A percentile compares a stretch with the other conserved stretches of the same genome.
Conservation (phyloP, 2,888 invertebrate species). For the Strigamia maritima region DNA sequence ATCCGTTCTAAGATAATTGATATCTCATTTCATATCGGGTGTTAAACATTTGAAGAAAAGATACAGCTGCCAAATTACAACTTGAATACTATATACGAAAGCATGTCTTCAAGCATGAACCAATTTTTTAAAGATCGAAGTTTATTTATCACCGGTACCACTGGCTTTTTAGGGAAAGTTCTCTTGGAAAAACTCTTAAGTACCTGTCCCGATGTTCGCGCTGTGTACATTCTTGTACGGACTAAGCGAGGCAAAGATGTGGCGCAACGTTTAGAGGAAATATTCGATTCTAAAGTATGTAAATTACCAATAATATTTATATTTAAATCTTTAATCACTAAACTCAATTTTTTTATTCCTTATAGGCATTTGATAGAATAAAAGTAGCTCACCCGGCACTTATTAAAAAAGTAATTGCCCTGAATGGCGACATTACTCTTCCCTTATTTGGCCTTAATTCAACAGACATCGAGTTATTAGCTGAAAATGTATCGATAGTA, state of each 20-base stretch:
- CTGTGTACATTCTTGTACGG: neutral
- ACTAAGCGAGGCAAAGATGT: neutral
- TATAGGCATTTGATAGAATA: neutral
- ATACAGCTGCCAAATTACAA: too few species aligned
- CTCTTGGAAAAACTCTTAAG: neutral
- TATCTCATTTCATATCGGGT: too few species aligned
- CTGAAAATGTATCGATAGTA: neutral
- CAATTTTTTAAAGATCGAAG: neutral
- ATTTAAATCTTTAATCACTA: neutral
- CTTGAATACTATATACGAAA: too few species aligned
- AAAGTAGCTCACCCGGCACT: neutral
- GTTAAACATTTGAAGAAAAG: too few species aligned
- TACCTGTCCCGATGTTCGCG: neutral
- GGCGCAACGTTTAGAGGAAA: neutral
- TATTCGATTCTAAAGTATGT: neutral
- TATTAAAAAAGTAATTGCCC: neutral
- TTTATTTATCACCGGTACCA: neutral
- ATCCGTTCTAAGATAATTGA: too few species aligned
- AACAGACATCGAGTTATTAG: neutral
- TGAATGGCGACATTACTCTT: neutral
- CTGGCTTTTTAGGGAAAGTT: conserved; percentile 6
- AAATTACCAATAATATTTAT: too few species aligned
- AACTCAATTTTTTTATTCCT: neutral
- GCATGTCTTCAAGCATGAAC: neutral
- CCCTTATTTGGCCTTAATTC: neutral